phyloP scores from a whole-genome alignment of 2,888 invertebrate species.

The Tribolium freemani region DNA sequence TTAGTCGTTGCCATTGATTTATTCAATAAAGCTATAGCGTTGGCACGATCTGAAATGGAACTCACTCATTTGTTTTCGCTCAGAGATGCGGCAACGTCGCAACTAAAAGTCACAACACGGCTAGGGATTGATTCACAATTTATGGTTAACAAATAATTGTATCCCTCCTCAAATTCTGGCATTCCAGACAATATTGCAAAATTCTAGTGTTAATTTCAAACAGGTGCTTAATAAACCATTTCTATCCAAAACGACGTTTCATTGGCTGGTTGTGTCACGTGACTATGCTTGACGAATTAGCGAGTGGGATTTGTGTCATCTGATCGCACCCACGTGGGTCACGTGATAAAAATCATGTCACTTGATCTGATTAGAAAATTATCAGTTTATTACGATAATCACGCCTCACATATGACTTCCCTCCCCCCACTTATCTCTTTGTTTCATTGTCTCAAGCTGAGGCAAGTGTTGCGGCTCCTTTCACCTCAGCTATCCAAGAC shows the following conservation, averaged over 20 bases:
- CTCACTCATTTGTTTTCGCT: conserved; percentile 92
- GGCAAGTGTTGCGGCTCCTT: conserved; percentile 90
- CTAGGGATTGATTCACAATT: conserved; percentile 70
- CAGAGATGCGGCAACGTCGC: conserved; percentile 91
- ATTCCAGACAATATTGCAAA: conserved; percentile 20
- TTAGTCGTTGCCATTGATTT: conserved; percentile 84
- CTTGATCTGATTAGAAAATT: too few relatives aligned
- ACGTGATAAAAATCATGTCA: too few relatives aligned
- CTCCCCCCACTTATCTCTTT: neutral
- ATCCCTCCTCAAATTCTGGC: conserved; percentile 18
- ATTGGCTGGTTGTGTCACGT: too few relatives aligned
- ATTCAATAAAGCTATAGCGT: conserved; percentile 89
- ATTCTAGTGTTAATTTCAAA: conserved; percentile 18
- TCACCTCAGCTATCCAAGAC: conserved; percentile 86
- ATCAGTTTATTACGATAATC: too few relatives aligned
- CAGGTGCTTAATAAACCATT: conserved; percentile 30
- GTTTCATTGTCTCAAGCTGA: conserved; percentile 91
- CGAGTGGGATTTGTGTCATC: too few relatives aligned
- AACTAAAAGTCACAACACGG: conserved; percentile 84
- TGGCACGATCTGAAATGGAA: conserved; percentile 90
- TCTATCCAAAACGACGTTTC: neutral
- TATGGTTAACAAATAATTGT: conserved; percentile 43
- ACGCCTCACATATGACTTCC: neutral
- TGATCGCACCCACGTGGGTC: too few relatives aligned
- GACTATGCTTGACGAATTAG: too few relatives aligned